Percentiles rank a stretch among this genome's conserved stretches.
Conservation (phyloP, 2,888 invertebrate genomes). For the Neocrepidodera transversa region DNA sequence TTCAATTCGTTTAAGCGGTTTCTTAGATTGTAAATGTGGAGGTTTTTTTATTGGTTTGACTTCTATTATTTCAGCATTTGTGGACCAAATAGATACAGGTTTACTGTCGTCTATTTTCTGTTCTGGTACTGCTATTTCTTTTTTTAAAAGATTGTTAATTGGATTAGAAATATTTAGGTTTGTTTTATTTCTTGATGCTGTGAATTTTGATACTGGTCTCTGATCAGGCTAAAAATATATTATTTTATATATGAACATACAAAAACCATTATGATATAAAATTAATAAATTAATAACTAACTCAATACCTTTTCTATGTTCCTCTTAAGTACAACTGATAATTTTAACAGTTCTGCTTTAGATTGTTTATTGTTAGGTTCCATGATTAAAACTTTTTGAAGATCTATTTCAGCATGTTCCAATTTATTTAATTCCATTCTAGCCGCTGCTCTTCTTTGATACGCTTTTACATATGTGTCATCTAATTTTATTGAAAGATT, state of each 20-base stretch:
- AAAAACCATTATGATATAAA: too few species aligned
- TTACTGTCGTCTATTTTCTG: constrained; percentile 57
- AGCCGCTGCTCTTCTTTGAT: constrained; percentile 80
- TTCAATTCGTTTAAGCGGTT: constrained; percentile 64
- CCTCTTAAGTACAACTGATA: constrained; percentile 54
- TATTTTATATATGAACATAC: not conserved
- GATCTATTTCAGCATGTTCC: constrained; percentile 75
- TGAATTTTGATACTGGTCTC: constrained; percentile 50
- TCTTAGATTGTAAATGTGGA: constrained; percentile 71
- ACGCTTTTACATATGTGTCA: constrained; percentile 82
- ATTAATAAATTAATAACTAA: not conserved
- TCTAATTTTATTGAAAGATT: constrained; percentile 80
- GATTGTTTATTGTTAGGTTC: constrained; percentile 82
- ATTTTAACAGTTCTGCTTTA: constrained; percentile 65
- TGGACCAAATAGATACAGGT: constrained; percentile 55
- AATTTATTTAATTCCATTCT: constrained; percentile 75
- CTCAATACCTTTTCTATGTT: constrained; percentile 21
- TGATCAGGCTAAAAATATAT: constrained; percentile 38
- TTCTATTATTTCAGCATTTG: constrained; percentile 53
- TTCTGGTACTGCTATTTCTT: constrained; percentile 55
- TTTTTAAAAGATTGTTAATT: constrained; percentile 34
- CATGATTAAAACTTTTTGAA: constrained; percentile 72
- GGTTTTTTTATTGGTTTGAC: constrained; percentile 67
- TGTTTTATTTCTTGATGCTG: constrained; percentile 49
- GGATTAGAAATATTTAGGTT: constrained; percentile 26